These are phyloP conservation scores for Crioceris asparagi DNA, from an alignment of 2,888 invertebrate genomes.

Conservation along the genomic window DNA sequence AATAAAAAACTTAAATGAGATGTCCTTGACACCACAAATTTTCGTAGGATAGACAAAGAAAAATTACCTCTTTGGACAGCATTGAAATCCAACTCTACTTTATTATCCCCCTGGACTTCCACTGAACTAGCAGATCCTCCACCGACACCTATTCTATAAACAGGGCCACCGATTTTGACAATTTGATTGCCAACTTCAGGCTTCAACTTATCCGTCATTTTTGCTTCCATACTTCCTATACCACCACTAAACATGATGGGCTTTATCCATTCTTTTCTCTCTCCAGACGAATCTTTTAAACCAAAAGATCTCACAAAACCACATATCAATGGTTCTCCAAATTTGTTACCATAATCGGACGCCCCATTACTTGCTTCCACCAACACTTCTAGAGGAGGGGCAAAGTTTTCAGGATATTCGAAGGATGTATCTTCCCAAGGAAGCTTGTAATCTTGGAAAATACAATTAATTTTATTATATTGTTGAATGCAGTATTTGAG, in stretches of 20 bases:
- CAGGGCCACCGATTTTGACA: slow-evolving; percentile 94
- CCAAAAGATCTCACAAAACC: slow-evolving; percentile 93
- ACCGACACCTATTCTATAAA: slow-evolving; percentile 95
- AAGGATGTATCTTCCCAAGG: slow-evolving; percentile 75
- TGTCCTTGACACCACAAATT: not conserved
- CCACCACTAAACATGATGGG: slow-evolving; percentile 96
- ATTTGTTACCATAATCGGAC: slow-evolving; percentile 98
- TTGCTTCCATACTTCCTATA: slow-evolving; percentile 78
- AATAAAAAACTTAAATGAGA: not conserved
- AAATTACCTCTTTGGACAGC: slow-evolving; percentile 85
- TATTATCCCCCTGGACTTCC: slow-evolving; percentile 84
- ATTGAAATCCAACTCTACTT: slow-evolving; percentile 81
- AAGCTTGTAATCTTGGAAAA: slow-evolving; percentile 57
- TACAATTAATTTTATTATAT: not conserved
- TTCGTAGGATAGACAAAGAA: not conserved
- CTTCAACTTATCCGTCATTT: slow-evolving; percentile 65
- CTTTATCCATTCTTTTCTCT: slow-evolving; percentile 86
- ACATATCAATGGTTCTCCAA: slow-evolving; percentile 88
- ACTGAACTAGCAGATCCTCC: slow-evolving; percentile 98
- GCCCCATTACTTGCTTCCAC: slow-evolving; percentile 97
- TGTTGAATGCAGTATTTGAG: too few relatives aligned
- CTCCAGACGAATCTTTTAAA: slow-evolving; percentile 46
- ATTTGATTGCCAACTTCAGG: slow-evolving; percentile 80
- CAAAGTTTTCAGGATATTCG: slow-evolving; percentile 82
- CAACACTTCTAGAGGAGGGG: slow-evolving; percentile 76